A percentile compares a stretch with the other conserved stretches of the same genome.
These are phyloP conservation scores for Eulemur mongoz DNA, from an alignment of 2,797 vertebrate species.

Conservation along the genomic window DNA sequence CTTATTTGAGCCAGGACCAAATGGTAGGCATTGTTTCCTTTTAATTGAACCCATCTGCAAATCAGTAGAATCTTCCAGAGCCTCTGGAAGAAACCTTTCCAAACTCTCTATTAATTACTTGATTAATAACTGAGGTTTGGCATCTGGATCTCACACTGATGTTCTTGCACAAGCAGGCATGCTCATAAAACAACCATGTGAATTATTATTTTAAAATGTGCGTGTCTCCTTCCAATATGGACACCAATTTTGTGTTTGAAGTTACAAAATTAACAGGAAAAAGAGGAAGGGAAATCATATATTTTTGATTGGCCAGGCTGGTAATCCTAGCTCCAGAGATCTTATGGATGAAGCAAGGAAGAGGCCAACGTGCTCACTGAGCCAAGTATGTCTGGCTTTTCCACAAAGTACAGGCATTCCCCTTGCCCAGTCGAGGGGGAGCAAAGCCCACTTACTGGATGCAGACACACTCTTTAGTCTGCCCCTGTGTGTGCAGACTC, in stretches of 20 bases:
- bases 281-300: background rate
- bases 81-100: slow-evolving; percentile 24
- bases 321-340: background rate
- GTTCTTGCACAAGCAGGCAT: background rate
- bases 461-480: background rate
- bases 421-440: background rate
- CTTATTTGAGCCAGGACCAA: slow-evolving; percentile 44
- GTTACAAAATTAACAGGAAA: background rate
- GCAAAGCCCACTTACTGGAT: background rate
- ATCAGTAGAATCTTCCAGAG: slow-evolving; percentile 9
- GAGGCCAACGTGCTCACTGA: background rate
- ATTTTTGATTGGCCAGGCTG: background rate
- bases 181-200: background rate
- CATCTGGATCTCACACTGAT: background rate
- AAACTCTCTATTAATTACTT: background rate
- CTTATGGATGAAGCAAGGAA: background rate
- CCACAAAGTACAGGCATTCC: background rate
- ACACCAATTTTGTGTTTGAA: background rate
- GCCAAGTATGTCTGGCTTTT: background rate
- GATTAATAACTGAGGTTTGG: background rate
- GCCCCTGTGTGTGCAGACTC: background rate
- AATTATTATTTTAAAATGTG: background rate
- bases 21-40: slow-evolving; percentile 40
- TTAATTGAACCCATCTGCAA: slow-evolving; percentile 48
- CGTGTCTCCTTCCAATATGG: background rate